Evolutionary conservation across 2,797 vertebrate genomes (phyloP), one percentile per base, ranked within the genome.

Genomic region (Aselliscus stoliczkanus): DNA sequence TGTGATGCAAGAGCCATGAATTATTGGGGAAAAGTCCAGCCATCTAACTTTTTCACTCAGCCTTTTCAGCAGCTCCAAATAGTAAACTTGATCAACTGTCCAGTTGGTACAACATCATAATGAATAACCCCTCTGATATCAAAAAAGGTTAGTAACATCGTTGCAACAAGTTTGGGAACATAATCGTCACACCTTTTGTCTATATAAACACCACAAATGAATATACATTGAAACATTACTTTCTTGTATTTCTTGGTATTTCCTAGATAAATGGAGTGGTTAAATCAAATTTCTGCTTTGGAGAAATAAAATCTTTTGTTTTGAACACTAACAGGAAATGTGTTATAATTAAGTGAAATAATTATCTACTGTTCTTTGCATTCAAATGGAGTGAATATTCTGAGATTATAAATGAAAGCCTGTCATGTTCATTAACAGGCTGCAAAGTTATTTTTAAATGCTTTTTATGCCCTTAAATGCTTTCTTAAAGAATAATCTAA

Each of bases 391-490:
- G 3, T 60, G 15, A 89, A 76, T 84, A 89, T 75, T 88, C 29
- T 81, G n/a, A 90, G 67, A 37, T 69, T 81, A 76, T 69, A 87
- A 91, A 54, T 93, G 65, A 97, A 96, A 96, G 81, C 47, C 94
- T 1, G 0, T 37, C 34, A 65, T 65, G 70, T 83, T 73, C 64
- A 88, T 73, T 72, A 79, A 77, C 44, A 92, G 5, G 29, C 6
- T 47, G 29, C 6, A 65, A 67, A 92, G 34, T 80, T 96, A 88
- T 72, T 91, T 93, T 86, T 52, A 6, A 73, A 83, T 82, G 21
- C 4, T 8, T n/a, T n/a, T n/a, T 72, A 8, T 89, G 21, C 2
- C 31, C 72, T 65, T 76, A 85, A 65, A 44, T 72, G 1, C 8
- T 79, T 81, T 90, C 9, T 64, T 65, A 21, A 69, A 90, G 80